Base-by-base conservation (phyloP, 2,888 invertebrate genomes). In the Epinotia nisella region DNA sequence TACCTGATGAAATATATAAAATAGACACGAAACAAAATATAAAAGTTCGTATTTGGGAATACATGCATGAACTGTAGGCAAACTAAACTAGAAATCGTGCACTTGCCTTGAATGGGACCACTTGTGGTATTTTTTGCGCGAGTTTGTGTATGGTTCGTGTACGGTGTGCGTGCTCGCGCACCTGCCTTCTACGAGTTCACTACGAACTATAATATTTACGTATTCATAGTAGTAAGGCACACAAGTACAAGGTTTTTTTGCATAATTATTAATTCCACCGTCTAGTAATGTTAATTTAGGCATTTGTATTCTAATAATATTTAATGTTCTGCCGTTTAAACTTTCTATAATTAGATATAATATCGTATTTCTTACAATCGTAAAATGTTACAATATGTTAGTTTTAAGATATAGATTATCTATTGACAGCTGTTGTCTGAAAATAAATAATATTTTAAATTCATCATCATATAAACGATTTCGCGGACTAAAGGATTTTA, bases 51-150 rank as follows among this genome's bases (percentile, higher is more conserved):
- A 35, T 9, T 29, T 35, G 9, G 35, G 9, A 35, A 35, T 35
- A 9, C 9, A 35, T 9, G 35, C 35, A 9, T 9, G 41, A 45
- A 15, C 35, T 53, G 24, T 15, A 7, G 55, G 15, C 21, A 19
- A 35, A 39, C 21, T 15, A 35, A 55, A 56, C 55, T 41, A 41
- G 24, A 41, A 24, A 39, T 24, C 3, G 13, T 39, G 55, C 65
- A 66, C 55, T 66, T 56, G 66, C n/a, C 19, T 10, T 10, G 24
- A 9, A 45, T 49, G 17, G 39, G 15, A 21, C 9, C 65, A 66
- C 65, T 66, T 66, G 66, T 41, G 24, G 39, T n/a, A 41, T 66
- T 41, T 55, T 56, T 66, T 66, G 66, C 55, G 64, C n/a, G 9
- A 24, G 49, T 24, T 62, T 15, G 55, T 39, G 35, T 51, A 15